Base-by-base conservation (phyloP, 2,113 vertebrate genomes). In the Archilochus colubris region DNA sequence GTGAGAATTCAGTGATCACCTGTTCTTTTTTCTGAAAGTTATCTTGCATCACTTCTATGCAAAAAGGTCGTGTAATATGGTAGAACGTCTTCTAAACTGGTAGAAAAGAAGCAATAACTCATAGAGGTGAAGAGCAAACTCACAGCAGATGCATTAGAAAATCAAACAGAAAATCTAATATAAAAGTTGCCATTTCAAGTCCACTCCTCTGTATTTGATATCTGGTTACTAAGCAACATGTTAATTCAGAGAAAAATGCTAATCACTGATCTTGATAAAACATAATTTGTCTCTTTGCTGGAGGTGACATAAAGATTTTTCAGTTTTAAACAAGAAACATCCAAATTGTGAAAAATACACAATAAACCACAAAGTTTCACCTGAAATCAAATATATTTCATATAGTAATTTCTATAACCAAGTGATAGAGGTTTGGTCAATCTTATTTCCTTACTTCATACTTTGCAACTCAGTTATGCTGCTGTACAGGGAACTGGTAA, bases 321-420 rank as follows among this genome's bases (percentile, higher is more conserved):
- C 51, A 48, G 44, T 55, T 82, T 28, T 78, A 93, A 69, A 91
- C 44, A 57, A 87, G 53, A 86, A 14, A 78, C 4, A 27, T 17
- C 0, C 50, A 73, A 69, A 90, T 30, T 88, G 61, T 67, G 43
- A 85, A 88, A 93, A 93, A 58, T 48, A 43, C 7, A 57, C 48
- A 79, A 69, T 70, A 81, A 92, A 79, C 27, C 48, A 93, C 20
- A 55, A 82, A 20, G 30, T 53, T 87, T 89, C 67, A 87, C 25
- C 67, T 81, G 67, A 86, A 95, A 92, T 92, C 25, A 31, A 89
- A 74, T 95, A 89, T 94, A 63, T 89, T 73, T 82, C 86, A 75
- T 58, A 44, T 31, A 91, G 72, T 68, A 88, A 91, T 89, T 77
- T 94, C 67, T 91, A 43, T 84, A 85, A 66, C 18, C 28, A 62